A percentile compares a stretch with the other conserved stretches of the same genome.
These are phyloP conservation scores for Champsocephalus esox DNA, from an alignment of 2,797 vertebrate species.

Conservation along the genomic window DNA sequence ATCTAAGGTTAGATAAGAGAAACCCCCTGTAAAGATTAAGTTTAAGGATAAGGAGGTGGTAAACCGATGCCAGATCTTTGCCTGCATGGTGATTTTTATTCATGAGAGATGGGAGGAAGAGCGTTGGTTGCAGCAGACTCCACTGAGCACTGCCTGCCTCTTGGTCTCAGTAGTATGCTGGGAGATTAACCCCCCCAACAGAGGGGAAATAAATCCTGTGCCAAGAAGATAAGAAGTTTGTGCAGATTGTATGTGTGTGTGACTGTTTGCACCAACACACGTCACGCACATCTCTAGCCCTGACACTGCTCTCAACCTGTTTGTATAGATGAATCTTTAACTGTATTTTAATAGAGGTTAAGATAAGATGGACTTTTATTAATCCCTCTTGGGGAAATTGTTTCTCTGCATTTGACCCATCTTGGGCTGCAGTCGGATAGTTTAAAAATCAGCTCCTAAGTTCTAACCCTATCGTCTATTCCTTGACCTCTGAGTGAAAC, in stretches of 20 bases:
- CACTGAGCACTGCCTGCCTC: conserved; percentile 60
- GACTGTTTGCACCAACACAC: not conserved
- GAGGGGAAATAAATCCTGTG: conserved; percentile 78
- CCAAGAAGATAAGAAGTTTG: conserved; percentile 82
- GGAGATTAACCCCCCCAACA: conserved; percentile 80
- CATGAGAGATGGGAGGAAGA: conserved; percentile 58
- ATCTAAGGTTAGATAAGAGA: conserved; percentile 63
- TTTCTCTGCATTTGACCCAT: too few relatives aligned
- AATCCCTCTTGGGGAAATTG: too few relatives aligned
- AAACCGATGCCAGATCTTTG: conserved; percentile 64
- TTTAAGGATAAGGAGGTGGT: conserved; percentile 66
- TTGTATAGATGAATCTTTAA: conserved; percentile 37
- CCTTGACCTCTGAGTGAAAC: too few relatives aligned
- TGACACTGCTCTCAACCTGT: conserved; percentile 7
- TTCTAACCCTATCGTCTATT: too few relatives aligned
- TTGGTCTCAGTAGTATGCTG: conserved; percentile 66
- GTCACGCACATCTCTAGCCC: conserved; percentile 9
- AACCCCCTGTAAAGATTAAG: conserved; percentile 59
- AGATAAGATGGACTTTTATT: too few relatives aligned
- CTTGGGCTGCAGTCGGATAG: too few relatives aligned
- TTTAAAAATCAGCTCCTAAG: too few relatives aligned
- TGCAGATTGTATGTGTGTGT: not conserved
- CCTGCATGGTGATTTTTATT: conserved; percentile 76
- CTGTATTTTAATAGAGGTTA: conserved; percentile 12
- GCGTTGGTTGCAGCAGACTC: conserved; percentile 70